Evolutionary conservation across 2,888 invertebrate genomes (phyloP).

Genomic region (Apoda limacodes): DNA sequence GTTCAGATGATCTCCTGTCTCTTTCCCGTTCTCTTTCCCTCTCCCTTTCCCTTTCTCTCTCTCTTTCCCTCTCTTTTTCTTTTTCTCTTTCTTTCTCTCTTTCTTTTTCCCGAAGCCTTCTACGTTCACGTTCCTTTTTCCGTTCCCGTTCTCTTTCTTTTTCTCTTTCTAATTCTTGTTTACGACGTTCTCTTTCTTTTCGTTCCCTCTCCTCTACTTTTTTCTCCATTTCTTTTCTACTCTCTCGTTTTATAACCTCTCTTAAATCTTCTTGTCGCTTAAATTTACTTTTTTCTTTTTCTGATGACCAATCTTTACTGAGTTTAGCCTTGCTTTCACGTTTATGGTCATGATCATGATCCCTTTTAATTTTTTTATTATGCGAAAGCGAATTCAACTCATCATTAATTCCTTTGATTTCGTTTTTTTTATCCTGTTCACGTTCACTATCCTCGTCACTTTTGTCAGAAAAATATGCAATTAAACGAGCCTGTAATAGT

Average conservation of each 20-base stretch:
- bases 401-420: constrained; percentile 45
- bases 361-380: constrained; percentile 41
- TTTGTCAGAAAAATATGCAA: constrained; percentile 79
- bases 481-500: constrained; percentile 80
- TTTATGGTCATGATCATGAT: constrained; percentile 36
- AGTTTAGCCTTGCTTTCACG: constrained; percentile 47
- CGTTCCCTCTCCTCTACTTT: constrained; percentile 46
- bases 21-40: constrained; percentile 31
- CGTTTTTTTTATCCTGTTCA: constrained; percentile 54
- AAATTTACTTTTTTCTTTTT: constrained; percentile 35
- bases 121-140: constrained; percentile 29
- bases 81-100: constrained; percentile 26
- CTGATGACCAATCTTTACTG: constrained; percentile 39
- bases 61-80: constrained; percentile 26
- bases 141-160: constrained; percentile 25
- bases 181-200: constrained; percentile 37
- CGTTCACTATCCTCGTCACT: constrained; percentile 60
- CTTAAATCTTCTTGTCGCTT: constrained; percentile 53
- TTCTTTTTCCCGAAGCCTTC: constrained; percentile 25
- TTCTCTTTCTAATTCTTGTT: constrained; percentile 25
- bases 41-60: constrained; percentile 34
- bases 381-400: constrained; percentile 57
- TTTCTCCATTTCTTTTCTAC: constrained; percentile 38
- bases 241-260: constrained; percentile 45
- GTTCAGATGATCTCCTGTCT: constrained; percentile 11